These are phyloP conservation scores for Rana temporaria DNA, from an alignment of 2,113 vertebrate genomes.

Conservation along the genomic window DNA sequence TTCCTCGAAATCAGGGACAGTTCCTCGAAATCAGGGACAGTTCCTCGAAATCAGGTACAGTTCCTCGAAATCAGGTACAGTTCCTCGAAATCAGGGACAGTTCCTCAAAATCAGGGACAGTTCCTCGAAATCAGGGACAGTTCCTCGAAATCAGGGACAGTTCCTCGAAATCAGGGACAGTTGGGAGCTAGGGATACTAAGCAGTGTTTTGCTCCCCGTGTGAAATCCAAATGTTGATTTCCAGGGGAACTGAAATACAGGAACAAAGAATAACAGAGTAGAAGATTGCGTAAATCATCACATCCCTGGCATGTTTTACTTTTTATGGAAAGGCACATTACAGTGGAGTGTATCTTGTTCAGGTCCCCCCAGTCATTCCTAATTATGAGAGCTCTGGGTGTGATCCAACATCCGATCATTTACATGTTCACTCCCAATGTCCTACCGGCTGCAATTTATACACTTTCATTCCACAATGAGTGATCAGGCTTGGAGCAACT, in stretches of 20 bases:
- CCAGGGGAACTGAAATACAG: background rate
- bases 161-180: no score
- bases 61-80: no score
- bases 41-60: no score
- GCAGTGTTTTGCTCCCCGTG: no score
- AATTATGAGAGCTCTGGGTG: conserved; percentile 8
- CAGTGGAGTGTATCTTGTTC: background rate
- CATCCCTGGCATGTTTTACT: conserved; percentile 19
- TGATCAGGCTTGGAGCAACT: background rate
- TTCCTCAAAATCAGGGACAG: no score
- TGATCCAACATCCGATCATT: background rate
- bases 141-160: no score
- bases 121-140: no score
- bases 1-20: no score
- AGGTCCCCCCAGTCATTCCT: background rate
- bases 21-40: no score
- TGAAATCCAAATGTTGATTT: no score
- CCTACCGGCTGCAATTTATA: conserved; percentile 14
- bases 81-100: no score
- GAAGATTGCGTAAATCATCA: conserved; percentile 8
- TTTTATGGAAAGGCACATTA: conserved; percentile 45
- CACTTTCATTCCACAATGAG: background rate
- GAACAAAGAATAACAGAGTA: background rate
- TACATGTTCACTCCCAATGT: conserved; percentile 38
- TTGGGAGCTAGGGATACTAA: no score